Evolutionary conservation across 2,113 vertebrate genomes (phyloP).

Genomic region (Chamaetylas fuelleborni): DNA sequence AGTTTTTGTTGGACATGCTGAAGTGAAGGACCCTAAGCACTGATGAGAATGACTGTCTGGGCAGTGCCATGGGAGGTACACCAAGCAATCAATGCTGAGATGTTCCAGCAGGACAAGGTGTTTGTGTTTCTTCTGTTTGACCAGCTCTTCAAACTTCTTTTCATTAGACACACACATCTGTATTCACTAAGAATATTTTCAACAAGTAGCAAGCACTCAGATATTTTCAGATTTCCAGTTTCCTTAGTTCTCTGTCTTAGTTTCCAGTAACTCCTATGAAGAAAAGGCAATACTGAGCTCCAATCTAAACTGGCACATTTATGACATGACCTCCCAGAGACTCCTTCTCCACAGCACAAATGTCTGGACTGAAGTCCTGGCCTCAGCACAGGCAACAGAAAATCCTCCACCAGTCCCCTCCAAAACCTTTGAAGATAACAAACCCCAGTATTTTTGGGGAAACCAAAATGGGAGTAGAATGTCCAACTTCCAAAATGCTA

Average conservation of each 20-base stretch:
- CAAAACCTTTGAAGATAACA: background rate
- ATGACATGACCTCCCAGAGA: background rate
- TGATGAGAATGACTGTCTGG: background rate
- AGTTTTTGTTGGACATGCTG: background rate
- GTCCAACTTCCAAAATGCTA: background rate
- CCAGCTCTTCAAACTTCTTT: background rate
- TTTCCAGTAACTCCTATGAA: background rate
- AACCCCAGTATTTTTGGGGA: background rate
- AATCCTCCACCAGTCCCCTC: background rate
- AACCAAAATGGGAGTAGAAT: background rate
- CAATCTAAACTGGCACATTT: background rate
- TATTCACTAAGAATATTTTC: background rate
- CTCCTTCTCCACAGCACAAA: background rate
- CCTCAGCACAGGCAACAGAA: background rate
- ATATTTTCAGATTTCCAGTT: background rate
- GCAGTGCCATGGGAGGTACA: background rate
- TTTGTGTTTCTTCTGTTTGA: background rate
- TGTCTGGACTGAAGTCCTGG: background rate
- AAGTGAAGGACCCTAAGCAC: background rate
- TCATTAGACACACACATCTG: background rate
- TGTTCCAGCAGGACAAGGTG: background rate
- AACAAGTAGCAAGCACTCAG: background rate
- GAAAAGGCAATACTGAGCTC: background rate
- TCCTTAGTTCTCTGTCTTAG: background rate
- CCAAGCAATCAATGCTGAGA: accelerated